A percentile compares a stretch with the other conserved stretches of the same genome.
Conservation (phyloP, 2,797 vertebrate genomes). For the Staurois parvus region DNA sequence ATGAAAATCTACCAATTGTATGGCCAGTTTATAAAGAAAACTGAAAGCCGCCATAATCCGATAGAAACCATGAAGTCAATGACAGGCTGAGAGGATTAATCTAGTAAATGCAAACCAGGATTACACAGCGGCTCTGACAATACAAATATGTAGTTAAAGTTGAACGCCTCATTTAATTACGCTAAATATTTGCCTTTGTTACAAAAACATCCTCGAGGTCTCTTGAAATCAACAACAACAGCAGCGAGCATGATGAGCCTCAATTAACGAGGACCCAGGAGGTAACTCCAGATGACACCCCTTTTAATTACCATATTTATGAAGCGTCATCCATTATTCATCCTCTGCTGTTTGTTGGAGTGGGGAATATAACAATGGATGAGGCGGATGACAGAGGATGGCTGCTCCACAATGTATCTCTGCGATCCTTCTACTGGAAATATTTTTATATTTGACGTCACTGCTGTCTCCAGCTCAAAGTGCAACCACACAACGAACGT, state of each 20-base stretch:
- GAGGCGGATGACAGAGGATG: background rate
- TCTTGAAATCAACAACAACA: constrained; percentile 57
- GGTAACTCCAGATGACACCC: constrained; percentile 66
- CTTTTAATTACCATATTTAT: constrained; percentile 73
- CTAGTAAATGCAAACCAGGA: background rate
- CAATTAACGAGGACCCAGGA: constrained; percentile 69
- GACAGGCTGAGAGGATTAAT: background rate
- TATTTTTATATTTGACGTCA: background rate
- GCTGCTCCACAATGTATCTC: constrained; percentile 49
- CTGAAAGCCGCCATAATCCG: background rate
- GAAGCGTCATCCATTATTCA: constrained; percentile 68
- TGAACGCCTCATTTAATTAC: constrained; percentile 63
- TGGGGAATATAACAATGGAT: constrained; percentile 26
- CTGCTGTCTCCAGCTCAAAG: background rate
- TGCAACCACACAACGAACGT: background rate
- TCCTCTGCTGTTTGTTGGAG: constrained; percentile 57
- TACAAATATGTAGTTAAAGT: constrained; percentile 33
- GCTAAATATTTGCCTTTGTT: constrained; percentile 66
- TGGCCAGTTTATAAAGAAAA: too few relatives aligned
- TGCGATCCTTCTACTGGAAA: background rate
- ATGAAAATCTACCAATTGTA: too few relatives aligned
- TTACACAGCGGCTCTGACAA: background rate
- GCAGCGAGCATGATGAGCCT: constrained; percentile 60
- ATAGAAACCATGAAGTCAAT: background rate
- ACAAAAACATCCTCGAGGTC: constrained; percentile 61